Base-by-base conservation (phyloP, 2,797 vertebrate species). In the Sebastes dallii region DNA sequence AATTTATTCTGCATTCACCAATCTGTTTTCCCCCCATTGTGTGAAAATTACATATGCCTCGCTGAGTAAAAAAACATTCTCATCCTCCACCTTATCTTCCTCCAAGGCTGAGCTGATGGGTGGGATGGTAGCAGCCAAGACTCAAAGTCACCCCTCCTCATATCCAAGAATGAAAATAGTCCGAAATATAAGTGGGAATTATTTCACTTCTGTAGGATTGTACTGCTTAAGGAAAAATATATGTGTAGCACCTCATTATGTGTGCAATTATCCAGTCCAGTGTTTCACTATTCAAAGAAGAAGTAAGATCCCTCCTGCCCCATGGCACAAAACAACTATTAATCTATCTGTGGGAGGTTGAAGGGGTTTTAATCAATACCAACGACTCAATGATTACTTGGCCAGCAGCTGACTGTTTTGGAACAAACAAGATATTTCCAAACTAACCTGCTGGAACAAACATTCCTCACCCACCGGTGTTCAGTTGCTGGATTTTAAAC, bases 321-420 rank as follows among this genome's bases (percentile, higher is more conserved):
- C 13, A 5, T 10, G 30, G 75, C 69, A 5, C 46, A 9, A 72
- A 68, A 24, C 42, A 56, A 14, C 61, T 69, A 54, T 72, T 60
- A 70, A 82, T 85, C 81, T 55, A 24, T 79, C 76, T 27, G 72
- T 56, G 59, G 75, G 78, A 62, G 78, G 58, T 36, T 82, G 67
- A 86, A 82, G 50, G 70, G 58, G 62, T 76, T 86, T 84, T 81
- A 86, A 88, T 92, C 87, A 84, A 87, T 83, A 79, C 50, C 64
- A 70, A 32, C 29, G 30, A 83, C 69, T 87, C 25, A 1, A 20
- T 84, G 67, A 84, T 81, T 70, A 79, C 69, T 89, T 68, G 59
- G 75, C 58, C 14, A 60, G 74, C 65, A 78, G 81, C 72, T 34
- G 67, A 30, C 50, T 10, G 50, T 22, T 54, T 54, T 22, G 20